Evolutionary conservation across 1,140 invertebrate genomes (phyloP).

Genomic region (Caenorhabditis inopinata): DNA sequence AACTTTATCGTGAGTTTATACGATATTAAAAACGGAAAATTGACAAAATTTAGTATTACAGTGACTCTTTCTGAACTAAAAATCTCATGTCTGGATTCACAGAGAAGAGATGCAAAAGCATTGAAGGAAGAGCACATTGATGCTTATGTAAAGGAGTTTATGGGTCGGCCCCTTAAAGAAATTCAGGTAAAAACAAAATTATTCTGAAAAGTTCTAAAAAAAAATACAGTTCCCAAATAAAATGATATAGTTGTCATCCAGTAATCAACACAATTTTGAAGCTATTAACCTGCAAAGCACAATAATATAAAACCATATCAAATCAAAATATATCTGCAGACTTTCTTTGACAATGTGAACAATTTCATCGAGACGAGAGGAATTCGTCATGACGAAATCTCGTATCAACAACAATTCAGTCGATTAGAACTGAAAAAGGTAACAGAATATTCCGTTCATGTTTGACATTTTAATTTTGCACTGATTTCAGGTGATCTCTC

Average conservation of each 20-base stretch:
- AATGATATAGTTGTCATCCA: too few species aligned
- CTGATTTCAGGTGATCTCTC: conserved; percentile 72
- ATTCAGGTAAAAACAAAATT: conserved; percentile 76
- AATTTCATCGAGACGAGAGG: conserved; percentile 72
- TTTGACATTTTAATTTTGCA: background rate
- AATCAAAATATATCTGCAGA: background rate
- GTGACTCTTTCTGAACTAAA: conserved; percentile 84
- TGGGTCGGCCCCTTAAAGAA: conserved; percentile 91
- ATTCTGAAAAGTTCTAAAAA: too few species aligned
- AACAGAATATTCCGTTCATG: background rate
- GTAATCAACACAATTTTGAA: too few species aligned
- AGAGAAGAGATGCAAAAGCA: conserved; percentile 86
- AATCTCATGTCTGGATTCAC: conserved; percentile 81
- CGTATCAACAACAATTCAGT: conserved; percentile 94
- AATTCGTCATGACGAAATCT: conserved; percentile 93
- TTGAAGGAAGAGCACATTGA: conserved; percentile 85
- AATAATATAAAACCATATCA: background rate
- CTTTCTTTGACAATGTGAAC: conserved; percentile 13
- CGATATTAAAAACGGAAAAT: background rate
- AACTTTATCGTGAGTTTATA: conserved; percentile 74
- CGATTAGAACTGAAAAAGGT: conserved; percentile 93
- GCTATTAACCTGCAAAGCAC: too few species aligned
- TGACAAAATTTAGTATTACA: conserved; percentile 49
- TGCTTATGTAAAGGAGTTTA: conserved; percentile 88
- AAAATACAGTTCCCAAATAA: too few species aligned